Percentiles rank a stretch among this genome's conserved stretches.
These are phyloP conservation scores for Perodicticus potto DNA, from an alignment of 2,797 vertebrate genomes.

Conservation along the genomic window DNA sequence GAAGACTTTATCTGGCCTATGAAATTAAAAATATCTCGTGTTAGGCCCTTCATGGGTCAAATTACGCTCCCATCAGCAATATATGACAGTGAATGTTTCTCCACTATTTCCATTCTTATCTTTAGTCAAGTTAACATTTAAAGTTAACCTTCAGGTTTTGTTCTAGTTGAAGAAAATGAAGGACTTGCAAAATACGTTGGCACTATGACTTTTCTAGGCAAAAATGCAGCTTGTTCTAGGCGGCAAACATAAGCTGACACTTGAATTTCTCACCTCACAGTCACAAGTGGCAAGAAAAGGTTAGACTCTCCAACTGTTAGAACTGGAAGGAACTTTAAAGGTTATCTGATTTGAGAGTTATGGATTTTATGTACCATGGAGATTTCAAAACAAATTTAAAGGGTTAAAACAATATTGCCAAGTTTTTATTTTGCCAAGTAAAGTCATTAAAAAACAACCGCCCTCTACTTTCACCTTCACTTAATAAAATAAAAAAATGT, in stretches of 20 bases:
- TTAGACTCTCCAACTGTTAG: conserved; percentile 32
- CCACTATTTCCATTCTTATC: neutral
- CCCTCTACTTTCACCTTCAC: neutral
- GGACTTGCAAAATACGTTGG: neutral
- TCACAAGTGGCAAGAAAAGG: conserved; percentile 54
- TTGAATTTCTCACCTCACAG: conserved; percentile 59
- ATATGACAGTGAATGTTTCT: neutral
- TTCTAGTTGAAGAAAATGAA: conserved; percentile 37
- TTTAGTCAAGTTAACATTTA: conserved; percentile 30
- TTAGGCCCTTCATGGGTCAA: neutral
- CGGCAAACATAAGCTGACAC: conserved; percentile 63
- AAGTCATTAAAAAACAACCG: conserved; percentile 50
- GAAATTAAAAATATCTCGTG: conserved; percentile 4
- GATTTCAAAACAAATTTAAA: conserved; percentile 59
- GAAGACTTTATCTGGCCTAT: neutral
- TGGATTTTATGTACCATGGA: neutral
- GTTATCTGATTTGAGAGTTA: conserved; percentile 38
- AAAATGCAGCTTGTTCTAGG: conserved; percentile 43
- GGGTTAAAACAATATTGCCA: conserved; percentile 21
- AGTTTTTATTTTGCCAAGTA: conserved; percentile 56
- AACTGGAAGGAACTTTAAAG: conserved; percentile 48
- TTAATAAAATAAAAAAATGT: conserved; percentile 51
- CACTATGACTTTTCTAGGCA: neutral
- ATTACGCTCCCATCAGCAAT: neutral
- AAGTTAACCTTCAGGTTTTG: conserved; percentile 7